Percentiles rank a stretch among this genome's conserved stretches.
phyloP scores from a whole-genome alignment of 92 coral and sea anemone species.

The Zoanthus gigantus region DNA sequence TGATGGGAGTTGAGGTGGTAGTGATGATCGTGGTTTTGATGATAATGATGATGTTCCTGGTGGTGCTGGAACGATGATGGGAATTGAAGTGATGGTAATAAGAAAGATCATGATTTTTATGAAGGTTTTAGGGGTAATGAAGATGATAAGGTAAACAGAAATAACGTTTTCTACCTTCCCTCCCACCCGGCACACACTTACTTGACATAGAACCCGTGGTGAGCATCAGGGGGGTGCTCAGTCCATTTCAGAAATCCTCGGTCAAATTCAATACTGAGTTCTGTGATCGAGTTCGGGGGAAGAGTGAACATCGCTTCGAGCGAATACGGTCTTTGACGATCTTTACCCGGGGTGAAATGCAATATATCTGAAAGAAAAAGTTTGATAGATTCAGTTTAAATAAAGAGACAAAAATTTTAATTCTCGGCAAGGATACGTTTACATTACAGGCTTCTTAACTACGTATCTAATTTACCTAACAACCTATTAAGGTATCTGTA shows the following conservation, averaged over 20 bases:
- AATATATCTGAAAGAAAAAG: constrained; percentile 57
- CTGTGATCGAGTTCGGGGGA: constrained; percentile 90
- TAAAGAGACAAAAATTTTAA: background rate
- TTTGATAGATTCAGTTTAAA: background rate
- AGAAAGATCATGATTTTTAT: no score
- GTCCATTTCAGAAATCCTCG: constrained; percentile 97
- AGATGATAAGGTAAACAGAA: background rate
- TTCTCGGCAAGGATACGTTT: no score
- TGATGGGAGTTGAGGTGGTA: no score
- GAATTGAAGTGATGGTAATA: no score
- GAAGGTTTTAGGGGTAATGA: no score
- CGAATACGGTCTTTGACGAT: constrained; percentile 81
- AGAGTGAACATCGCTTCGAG: constrained; percentile 82
- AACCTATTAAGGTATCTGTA: no score
- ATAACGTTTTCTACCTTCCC: background rate
- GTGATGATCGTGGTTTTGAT: no score
- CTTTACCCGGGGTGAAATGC: constrained; percentile 85
- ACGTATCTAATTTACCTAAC: no score
- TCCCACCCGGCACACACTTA: constrained; percentile 16
- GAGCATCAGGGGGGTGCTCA: constrained; percentile 99
- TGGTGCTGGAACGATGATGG: no score
- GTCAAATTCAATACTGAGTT: constrained; percentile 86
- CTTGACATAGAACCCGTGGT: constrained; percentile 98
- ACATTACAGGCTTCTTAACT: no score
- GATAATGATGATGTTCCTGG: no score